Base-by-base conservation (phyloP, 2,113 vertebrate species). In the Brienomyrus brachyistius region DNA sequence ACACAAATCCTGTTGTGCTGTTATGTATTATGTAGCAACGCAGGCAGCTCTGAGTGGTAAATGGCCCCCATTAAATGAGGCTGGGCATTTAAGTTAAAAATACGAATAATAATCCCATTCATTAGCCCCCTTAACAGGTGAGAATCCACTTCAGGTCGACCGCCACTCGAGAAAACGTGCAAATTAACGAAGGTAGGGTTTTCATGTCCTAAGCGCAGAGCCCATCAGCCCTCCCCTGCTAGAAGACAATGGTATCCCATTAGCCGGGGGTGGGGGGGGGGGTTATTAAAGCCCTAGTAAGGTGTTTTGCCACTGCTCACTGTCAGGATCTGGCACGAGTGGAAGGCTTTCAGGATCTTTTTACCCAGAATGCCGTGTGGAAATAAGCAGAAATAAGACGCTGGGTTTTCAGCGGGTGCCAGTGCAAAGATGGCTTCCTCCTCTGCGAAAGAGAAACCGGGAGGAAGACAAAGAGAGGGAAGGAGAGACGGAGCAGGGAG, bases 341-440 rank as follows among this genome's bases (percentile, higher is more conserved):
- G 15, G 13, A 17, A 5, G 70, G 35, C 35, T 83, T 83, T 83
- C 7, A 84, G 13, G 45, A 84, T 23, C 45, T 23, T 27, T 5
- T 48, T 27, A 88, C 51, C 77, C 52, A 89, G 82, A 77, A 59
- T 62, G 43, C 50, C 31, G 19, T 74, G 54, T 59, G 40, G 47
- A 59, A 85, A 50, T n/a, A 52, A 23, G 17, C 77, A 89, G 86
- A 84, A 88, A 90, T 50, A 88, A 83, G 70, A 83, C 5, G 9
- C 15, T 48, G 27, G 90, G 43, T 90, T 90, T 40, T 27, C 47
- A 43, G 47, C 5, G 59, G 85, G 47, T 21, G 52, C 15, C 35
- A 85, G 19, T 43, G 82, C 52, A 48, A 90, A 90, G 40, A 88
- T 19, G 54, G 77, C 15, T 40, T n/a, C 31, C 35, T 90, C 15